These are phyloP conservation scores for Serinus canaria DNA, from an alignment of 2,113 vertebrate genomes.

Conservation along the genomic window DNA sequence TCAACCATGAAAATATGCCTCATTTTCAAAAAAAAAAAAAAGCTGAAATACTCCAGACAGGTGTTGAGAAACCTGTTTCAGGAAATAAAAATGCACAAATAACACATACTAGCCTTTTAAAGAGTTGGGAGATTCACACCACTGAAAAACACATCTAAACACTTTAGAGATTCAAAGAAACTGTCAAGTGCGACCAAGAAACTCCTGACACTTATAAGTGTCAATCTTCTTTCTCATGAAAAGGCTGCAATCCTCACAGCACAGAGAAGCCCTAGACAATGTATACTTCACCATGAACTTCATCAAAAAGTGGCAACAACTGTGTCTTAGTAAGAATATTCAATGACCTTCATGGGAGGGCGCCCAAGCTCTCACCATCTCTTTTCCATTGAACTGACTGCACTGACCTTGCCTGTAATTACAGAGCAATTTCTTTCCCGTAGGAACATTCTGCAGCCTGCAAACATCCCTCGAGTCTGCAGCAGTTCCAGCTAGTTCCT, in stretches of 20 bases:
- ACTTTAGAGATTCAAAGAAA: not conserved
- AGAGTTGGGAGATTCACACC: not conserved
- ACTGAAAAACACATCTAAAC: not conserved
- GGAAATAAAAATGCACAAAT: not conserved
- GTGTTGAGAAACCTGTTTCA: not conserved
- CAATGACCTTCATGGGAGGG: not conserved
- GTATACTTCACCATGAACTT: not conserved
- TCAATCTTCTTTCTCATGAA: not conserved
- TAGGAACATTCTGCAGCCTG: slow-evolving; percentile 34
- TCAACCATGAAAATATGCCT: not conserved
- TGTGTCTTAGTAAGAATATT: not conserved
- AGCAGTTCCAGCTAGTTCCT: slow-evolving; percentile 43
- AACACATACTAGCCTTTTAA: not conserved
- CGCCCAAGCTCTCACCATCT: not conserved
- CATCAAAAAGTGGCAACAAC: not conserved
- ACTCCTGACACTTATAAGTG: not conserved
- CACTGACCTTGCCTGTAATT: slow-evolving; percentile 51
- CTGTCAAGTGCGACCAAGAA: not conserved
- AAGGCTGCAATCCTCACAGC: not conserved
- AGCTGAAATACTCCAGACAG: not conserved
- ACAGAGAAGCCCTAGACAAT: not conserved
- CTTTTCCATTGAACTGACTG: slow-evolving; percentile 16
- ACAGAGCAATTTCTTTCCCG: slow-evolving; percentile 20
- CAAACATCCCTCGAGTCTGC: slow-evolving; percentile 30
- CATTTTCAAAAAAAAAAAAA: not conserved